Evolutionary conservation across 2,797 vertebrate genomes (phyloP).

Genomic region (Epinephelus awoara): DNA sequence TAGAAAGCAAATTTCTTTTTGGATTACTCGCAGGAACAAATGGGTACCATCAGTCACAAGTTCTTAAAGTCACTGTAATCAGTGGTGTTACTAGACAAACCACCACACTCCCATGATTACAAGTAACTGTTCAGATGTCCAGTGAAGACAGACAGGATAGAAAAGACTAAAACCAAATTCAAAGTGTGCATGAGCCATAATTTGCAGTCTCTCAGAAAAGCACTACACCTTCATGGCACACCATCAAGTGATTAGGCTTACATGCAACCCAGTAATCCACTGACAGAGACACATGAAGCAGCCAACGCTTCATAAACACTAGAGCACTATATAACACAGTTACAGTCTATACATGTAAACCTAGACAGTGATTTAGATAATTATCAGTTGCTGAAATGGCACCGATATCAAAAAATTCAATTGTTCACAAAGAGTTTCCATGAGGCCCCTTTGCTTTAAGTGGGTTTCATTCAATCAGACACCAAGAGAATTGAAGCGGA

Average conservation of each 20-base stretch:
- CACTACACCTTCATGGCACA: conserved; percentile 53
- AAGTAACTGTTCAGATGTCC: conserved; percentile 42
- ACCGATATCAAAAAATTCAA: conserved; percentile 12
- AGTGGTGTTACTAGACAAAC: conserved; percentile 19
- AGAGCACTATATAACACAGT: conserved; percentile 28
- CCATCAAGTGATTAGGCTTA: conserved; percentile 66
- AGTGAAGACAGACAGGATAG: conserved; percentile 45
- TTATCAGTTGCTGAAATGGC: conserved; percentile 23
- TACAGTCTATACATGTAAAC: conserved; percentile 45
- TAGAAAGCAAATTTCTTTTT: conserved; percentile 3
- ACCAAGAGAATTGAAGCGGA: conserved; percentile 36
- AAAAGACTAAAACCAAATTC: conserved; percentile 38
- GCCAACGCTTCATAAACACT: conserved; percentile 49
- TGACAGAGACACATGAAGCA: conserved; percentile 43
- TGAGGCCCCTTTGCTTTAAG: conserved; percentile 19
- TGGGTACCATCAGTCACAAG: conserved; percentile 9
- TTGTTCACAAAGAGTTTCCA: conserved; percentile 33
- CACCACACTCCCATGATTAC: conserved; percentile 34
- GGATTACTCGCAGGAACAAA: conserved; percentile 26
- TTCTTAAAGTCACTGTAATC: conserved; percentile 27
- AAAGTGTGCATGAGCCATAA: conserved; percentile 50
- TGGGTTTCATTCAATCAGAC: conserved; percentile 54
- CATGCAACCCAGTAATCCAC: conserved; percentile 68
- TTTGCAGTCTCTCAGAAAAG: conserved; percentile 52
- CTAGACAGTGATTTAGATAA: conserved; percentile 48